Conservation (phyloP, 1,140 invertebrate genomes). For the Achatina immaculata region DNA sequence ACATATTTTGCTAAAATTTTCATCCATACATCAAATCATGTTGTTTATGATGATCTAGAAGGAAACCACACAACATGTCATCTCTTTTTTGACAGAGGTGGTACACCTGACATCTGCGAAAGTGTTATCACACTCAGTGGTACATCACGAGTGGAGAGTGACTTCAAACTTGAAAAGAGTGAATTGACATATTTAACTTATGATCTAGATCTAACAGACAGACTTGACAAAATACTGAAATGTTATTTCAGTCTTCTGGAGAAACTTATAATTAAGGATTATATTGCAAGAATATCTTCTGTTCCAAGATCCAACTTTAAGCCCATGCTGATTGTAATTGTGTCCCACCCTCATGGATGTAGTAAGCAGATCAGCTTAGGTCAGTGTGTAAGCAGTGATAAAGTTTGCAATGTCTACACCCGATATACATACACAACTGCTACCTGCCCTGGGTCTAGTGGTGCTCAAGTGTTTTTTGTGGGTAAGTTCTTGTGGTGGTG, state of each 20-base stretch:
- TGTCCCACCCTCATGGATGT: constrained; percentile 3
- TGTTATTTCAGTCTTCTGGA: neutral
- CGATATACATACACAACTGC: neutral
- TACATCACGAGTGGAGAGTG: neutral
- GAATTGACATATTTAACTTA: neutral
- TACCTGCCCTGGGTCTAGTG: neutral
- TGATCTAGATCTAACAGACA: neutral
- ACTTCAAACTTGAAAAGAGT: neutral
- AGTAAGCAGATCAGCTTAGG: neutral
- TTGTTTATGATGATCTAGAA: neutral
- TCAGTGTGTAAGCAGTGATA: neutral
- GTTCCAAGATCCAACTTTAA: neutral
- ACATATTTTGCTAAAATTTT: neutral
- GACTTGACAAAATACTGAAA: neutral
- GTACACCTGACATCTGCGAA: neutral
- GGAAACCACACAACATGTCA: neutral
- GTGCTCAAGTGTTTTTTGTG: neutral
- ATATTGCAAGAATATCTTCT: neutral
- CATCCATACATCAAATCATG: neutral
- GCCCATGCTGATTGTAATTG: neutral
- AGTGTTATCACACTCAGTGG: neutral
- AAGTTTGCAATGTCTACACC: neutral
- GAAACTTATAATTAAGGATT: no score
- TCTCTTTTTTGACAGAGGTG: neutral
- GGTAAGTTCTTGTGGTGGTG: neutral